Base-by-base conservation (phyloP, 92 coral and sea anemone species). In the Zoanthus solanderi region DNA sequence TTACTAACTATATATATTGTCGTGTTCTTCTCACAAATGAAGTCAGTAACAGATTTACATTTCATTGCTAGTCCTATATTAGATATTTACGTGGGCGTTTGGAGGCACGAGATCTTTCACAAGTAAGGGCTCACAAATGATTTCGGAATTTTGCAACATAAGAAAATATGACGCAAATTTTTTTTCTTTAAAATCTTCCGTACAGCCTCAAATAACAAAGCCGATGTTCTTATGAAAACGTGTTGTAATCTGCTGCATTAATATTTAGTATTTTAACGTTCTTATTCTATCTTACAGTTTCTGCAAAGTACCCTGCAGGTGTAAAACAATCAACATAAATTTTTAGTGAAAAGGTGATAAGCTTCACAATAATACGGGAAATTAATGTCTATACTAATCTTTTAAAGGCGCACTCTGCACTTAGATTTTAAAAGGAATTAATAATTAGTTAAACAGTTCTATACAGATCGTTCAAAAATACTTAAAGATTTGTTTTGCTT, bases 341-440 rank as follows among this genome's bases (percentile, higher is more conserved):
- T 45, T 52, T 80, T 81, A 53, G 17, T 15, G 85, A 73, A 81
- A 81, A 81, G 85, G 85, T 81, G 85, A 63, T 53, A 81, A 80
- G 54, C 37, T 4, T 34, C 75, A 30, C 15, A 6, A 69, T 63
- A 63, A 63, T 46, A 61, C 75, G 67, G 16, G 17, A 77, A 30
- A 18, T 63, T 47, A 63, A 17, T 58, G 66, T 58, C 30, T 50
- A 8, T 47, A 1, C 56, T 50, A 50, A 50, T 11, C 56, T 11
- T 50, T 50, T 50, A 50, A 50, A 50, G 5, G 5, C 56, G 56
- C 56, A 3, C 9, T 50, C 56, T 50, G 56, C 1, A 50, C 12
- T 7, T 50, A 50, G 2, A 7, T 50, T 7, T 11, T 50, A 2
- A 7, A 50, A 50, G 42, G 12, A 50, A 50, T 5, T 7, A 50